These are phyloP conservation scores for Diplodus puntazzo DNA, from an alignment of 2,797 vertebrate genomes.

Conservation along the genomic window DNA sequence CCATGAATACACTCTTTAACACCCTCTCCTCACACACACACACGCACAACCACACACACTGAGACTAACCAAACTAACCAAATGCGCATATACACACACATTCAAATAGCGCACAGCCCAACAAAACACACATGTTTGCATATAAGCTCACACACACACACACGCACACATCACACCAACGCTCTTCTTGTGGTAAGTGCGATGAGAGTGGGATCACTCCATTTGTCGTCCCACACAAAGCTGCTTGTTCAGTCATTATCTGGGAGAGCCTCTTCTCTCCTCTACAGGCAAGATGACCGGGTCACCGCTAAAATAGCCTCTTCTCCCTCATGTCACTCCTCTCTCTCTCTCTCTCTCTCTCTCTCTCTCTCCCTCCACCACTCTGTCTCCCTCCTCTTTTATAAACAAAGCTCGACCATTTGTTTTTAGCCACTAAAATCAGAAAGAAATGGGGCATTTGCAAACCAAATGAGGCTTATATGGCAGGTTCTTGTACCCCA, in stretches of 20 bases:
- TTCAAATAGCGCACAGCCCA: constrained; percentile 69
- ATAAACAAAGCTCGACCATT: constrained; percentile 79
- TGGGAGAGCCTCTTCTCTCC: constrained; percentile 81
- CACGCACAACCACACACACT: constrained; percentile 9
- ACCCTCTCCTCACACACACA: constrained; percentile 48
- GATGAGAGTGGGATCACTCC: constrained; percentile 80
- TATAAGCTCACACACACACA: constrained; percentile 47
- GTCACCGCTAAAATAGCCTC: constrained; percentile 80
- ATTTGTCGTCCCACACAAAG: constrained; percentile 83
- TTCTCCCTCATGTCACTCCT: constrained; percentile 62
- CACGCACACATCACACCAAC: constrained; percentile 46
- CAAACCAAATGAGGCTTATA: constrained; percentile 85
- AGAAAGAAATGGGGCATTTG: constrained; percentile 83
- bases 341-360: constrained; percentile 5
- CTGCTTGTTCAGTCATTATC: constrained; percentile 86
- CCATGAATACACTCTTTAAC: constrained; percentile 76
- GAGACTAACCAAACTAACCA: constrained; percentile 68
- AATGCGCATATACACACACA: constrained; percentile 65
- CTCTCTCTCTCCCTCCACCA: constrained; percentile 2
- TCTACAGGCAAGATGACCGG: constrained; percentile 79
- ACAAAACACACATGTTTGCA: constrained; percentile 70
- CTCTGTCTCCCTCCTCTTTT: constrained; percentile 39
- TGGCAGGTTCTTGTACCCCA: constrained; percentile 77
- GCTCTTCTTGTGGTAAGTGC: constrained; percentile 76
- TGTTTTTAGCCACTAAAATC: constrained; percentile 84